Base-by-base conservation (phyloP, 2,797 vertebrate species). In the Crenuchus spilurus region DNA sequence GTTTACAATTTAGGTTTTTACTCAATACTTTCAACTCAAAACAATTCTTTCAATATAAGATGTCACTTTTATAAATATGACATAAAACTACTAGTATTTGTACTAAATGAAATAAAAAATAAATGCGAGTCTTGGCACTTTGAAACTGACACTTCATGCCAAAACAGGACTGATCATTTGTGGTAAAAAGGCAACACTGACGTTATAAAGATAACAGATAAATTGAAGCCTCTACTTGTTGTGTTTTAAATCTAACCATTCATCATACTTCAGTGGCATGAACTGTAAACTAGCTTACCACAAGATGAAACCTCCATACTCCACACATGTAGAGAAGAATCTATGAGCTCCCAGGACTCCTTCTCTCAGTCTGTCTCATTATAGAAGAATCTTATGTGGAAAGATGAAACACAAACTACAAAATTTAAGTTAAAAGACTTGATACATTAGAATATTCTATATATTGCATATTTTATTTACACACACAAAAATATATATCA, bases 281-380 rank as follows among this genome's bases (percentile, higher is more conserved):
- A n/a, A 2, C 22, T 18, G 4, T 7, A 48, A 61, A 54, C 64
- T 52, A 51, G 10, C 31, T 69, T 75, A 69, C 66, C 65, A 44
- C 54, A 57, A 62, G 58, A 68, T 69, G 65, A 28, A 75, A 68
- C 41, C 46, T 69, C 65, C 46, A 20, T 44, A 37, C 48, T 46
- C 48, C 37, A 44, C 35, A 28, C 55, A 30, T 69, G 52, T 22
- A 26, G 26, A 13, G 20, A 54, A 46, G 57, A 57, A 70, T 63
- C 67, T 57, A 64, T 63, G 70, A 57, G 37, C 26, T 44, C 46
- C 9, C 11, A 24, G 64, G 26, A 68, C 64, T 61, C 41, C 46
- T 62, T 37, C 20, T 75, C 46, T 44, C 39, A 39, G 39, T 44
- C 58, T 63, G 46, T 35, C 46, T 75, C 48, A 70, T 55, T 62